These are phyloP conservation scores for Phocides pigmalion DNA, from an alignment of 1,140 invertebrate genomes.

Conservation along the genomic window DNA sequence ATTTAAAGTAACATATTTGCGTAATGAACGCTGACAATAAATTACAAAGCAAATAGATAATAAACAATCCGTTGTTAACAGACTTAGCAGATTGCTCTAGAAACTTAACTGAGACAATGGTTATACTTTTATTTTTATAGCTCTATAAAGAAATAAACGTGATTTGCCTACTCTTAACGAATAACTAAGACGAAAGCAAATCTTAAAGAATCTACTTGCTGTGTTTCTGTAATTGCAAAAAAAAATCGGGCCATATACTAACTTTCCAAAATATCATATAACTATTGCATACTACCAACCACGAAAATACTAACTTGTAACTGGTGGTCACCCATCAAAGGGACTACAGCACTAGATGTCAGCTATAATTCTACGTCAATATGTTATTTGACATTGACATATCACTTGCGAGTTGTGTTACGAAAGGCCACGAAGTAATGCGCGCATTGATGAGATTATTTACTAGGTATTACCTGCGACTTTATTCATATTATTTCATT, in stretches of 20 bases:
- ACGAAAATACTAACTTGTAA: background rate
- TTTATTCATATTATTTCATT: too few relatives aligned
- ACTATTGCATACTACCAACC: too few relatives aligned
- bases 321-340: background rate
- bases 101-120: background rate
- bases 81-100: background rate
- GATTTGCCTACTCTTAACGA: too few relatives aligned
- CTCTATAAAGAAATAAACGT: too few relatives aligned
- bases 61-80: background rate
- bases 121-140: too few relatives aligned
- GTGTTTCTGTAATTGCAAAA: too few relatives aligned
- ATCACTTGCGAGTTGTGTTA: background rate
- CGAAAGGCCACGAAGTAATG: background rate
- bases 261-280: too few relatives aligned
- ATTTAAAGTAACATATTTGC: background rate
- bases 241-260: too few relatives aligned
- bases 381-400: background rate
- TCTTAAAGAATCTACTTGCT: too few relatives aligned
- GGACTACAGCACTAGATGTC: background rate
- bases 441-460: background rate
- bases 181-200: too few relatives aligned
- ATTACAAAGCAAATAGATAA: background rate
- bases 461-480: background rate
- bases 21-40: background rate
- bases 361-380: background rate